These are phyloP conservation scores for Iphiclides podalirius DNA, from an alignment of 2,888 invertebrate genomes.

Conservation along the genomic window DNA sequence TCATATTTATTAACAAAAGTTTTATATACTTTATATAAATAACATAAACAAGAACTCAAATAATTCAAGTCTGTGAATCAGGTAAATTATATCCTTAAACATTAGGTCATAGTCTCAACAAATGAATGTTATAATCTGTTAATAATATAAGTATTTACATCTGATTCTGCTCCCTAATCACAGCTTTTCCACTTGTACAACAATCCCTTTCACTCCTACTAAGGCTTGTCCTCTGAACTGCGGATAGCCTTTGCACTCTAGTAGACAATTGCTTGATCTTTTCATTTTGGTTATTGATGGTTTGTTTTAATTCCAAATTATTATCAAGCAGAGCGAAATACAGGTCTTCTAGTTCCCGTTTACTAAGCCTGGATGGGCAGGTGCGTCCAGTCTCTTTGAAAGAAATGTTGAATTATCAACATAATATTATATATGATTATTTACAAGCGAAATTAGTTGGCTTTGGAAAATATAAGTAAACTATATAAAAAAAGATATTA, in stretches of 20 bases:
- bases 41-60: too few relatives aligned
- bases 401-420: neutral
- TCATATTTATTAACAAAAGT: too few relatives aligned
- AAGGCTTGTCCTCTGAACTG: conserved; percentile 37
- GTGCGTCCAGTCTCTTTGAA: conserved; percentile 35
- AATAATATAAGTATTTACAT: conserved; percentile 41
- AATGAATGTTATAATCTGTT: too few relatives aligned
- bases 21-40: too few relatives aligned
- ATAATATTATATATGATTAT: neutral
- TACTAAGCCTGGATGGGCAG: conserved; percentile 77
- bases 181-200: conserved; percentile 42
- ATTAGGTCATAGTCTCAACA: too few relatives aligned
- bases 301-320: conserved; percentile 81
- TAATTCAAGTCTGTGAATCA: too few relatives aligned
- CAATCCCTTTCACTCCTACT: conserved; percentile 46
- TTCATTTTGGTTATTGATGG: conserved; percentile 81
- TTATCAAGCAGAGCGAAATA: conserved; percentile 82
- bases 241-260: conserved; percentile 49
- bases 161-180: conserved; percentile 53
- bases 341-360: conserved; percentile 83
- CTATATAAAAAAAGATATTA: too few relatives aligned
- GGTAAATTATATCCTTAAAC: too few relatives aligned
- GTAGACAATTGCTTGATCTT: conserved; percentile 52
- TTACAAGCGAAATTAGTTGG: too few relatives aligned
- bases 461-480: too few relatives aligned